Evolutionary conservation across 2,113 vertebrate genomes (phyloP).

Genomic region (Phocoena phocoena): DNA sequence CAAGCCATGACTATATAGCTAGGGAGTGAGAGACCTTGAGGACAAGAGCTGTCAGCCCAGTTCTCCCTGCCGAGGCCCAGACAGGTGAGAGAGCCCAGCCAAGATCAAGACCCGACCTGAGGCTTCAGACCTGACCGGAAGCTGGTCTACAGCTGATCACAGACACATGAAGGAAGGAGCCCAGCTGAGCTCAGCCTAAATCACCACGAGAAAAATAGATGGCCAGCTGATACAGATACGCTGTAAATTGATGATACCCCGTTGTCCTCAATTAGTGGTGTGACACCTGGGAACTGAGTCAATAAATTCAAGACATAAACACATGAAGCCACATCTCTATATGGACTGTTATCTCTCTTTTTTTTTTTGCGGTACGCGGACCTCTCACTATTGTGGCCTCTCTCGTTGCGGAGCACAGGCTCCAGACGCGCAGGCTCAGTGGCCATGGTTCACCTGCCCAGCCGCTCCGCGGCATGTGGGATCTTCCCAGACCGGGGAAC

Average conservation of each 20-base stretch:
- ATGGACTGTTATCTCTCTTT: not conserved
- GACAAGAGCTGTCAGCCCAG: not conserved
- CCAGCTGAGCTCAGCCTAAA: not conserved
- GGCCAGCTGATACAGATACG: not conserved
- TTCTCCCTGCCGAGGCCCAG: not conserved
- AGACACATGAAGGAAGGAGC: not conserved
- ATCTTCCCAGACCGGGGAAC: too few relatives aligned
- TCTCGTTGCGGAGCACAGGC: too few relatives aligned
- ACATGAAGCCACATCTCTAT: not conserved
- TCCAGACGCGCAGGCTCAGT: too few relatives aligned
- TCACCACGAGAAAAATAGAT: not conserved
- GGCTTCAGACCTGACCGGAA: not conserved
- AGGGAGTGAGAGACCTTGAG: not conserved
- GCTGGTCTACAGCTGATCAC: not conserved
- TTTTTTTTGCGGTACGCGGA: too few relatives aligned
- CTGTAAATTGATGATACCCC: not conserved
- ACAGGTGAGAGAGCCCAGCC: not conserved
- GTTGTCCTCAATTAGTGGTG: not conserved
- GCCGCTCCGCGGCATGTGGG: too few relatives aligned
- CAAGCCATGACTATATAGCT: not conserved
- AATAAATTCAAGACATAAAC: conserved; percentile 38
- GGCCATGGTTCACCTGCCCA: too few relatives aligned
- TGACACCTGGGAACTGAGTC: not conserved
- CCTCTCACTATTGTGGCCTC: too few relatives aligned
- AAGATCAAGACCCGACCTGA: not conserved